Conservation (phyloP, 64 coral and sea anemone species). For the Pocillopora verrucosa region DNA sequence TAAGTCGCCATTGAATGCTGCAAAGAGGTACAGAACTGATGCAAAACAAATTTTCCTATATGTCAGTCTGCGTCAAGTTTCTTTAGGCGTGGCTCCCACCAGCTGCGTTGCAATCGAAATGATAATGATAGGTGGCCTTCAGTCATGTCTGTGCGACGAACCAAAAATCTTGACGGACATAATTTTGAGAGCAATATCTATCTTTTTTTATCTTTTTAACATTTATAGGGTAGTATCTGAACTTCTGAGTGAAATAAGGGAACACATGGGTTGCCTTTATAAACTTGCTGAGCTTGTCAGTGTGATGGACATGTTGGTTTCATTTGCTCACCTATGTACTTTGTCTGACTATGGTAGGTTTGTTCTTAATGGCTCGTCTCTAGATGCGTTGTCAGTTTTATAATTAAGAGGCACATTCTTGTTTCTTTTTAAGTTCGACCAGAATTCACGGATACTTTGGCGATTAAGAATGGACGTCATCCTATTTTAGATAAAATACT, state of each 20-base stretch:
- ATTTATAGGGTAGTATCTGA: conserved; percentile 87
- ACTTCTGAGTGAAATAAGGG: conserved; percentile 85
- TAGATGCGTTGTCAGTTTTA: not conserved
- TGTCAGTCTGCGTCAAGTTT: too few relatives aligned
- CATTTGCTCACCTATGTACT: conserved; percentile 83
- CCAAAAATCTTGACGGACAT: too few relatives aligned
- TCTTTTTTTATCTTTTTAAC: not conserved
- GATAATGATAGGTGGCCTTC: too few relatives aligned
- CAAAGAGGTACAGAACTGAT: too few relatives aligned
- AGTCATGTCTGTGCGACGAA: too few relatives aligned
- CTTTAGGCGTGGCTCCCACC: too few relatives aligned
- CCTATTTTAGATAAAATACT: conserved; percentile 98
- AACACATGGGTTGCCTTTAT: conserved; percentile 92
- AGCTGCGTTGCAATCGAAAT: too few relatives aligned
- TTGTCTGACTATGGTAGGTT: conserved; percentile 88
- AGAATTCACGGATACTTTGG: conserved; percentile 96
- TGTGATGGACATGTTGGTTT: conserved; percentile 89
- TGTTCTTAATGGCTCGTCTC: not conserved
- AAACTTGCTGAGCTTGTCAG: conserved; percentile 91
- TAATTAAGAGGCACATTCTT: not conserved
- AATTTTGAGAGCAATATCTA: not conserved
- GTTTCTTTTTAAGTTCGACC: conserved; percentile 66
- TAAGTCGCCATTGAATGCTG: too few relatives aligned
- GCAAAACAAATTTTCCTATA: too few relatives aligned
- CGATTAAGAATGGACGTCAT: conserved; percentile 94